Percentiles rank a stretch among this genome's conserved stretches.
phyloP scores from a whole-genome alignment of 2,113 vertebrate genomes.

The Channa argus region DNA sequence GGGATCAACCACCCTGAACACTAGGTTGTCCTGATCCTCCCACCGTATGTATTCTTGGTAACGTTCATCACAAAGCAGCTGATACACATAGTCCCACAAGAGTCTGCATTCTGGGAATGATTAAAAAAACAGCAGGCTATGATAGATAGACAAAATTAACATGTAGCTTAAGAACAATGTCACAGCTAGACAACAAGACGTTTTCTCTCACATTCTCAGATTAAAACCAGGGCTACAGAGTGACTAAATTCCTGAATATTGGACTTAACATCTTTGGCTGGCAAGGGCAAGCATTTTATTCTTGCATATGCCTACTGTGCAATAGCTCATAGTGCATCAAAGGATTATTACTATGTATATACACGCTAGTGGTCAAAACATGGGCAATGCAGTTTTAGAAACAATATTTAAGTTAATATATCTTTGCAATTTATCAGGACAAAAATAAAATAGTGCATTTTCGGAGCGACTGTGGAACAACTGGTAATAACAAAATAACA shows the following conservation, averaged over 20 bases:
- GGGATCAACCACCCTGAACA: slow-evolving; percentile 90
- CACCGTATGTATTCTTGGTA: slow-evolving; percentile 90
- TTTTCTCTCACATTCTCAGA: too few relatives aligned
- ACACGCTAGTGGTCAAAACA: slow-evolving; percentile 2
- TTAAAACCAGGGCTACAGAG: not conserved
- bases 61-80: slow-evolving; percentile 86
- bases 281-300: not conserved
- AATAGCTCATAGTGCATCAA: not conserved
- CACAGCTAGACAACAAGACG: too few relatives aligned
- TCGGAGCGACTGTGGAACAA: not conserved
- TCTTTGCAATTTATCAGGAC: not conserved
- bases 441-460: not conserved
- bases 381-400: not conserved
- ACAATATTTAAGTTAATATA: too few relatives aligned
- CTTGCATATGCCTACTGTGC: not conserved
- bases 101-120: slow-evolving; percentile 87
- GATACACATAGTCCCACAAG: slow-evolving; percentile 92
- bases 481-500: not conserved
- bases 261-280: not conserved
- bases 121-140: not conserved
- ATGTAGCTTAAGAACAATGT: too few relatives aligned
- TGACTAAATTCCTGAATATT: not conserved
- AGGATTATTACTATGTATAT: not conserved
- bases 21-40: slow-evolving; percentile 86
- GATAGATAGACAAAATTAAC: not conserved